These are phyloP conservation scores for Alosa sapidissima DNA, from an alignment of 2,797 vertebrate species.

Conservation along the genomic window DNA sequence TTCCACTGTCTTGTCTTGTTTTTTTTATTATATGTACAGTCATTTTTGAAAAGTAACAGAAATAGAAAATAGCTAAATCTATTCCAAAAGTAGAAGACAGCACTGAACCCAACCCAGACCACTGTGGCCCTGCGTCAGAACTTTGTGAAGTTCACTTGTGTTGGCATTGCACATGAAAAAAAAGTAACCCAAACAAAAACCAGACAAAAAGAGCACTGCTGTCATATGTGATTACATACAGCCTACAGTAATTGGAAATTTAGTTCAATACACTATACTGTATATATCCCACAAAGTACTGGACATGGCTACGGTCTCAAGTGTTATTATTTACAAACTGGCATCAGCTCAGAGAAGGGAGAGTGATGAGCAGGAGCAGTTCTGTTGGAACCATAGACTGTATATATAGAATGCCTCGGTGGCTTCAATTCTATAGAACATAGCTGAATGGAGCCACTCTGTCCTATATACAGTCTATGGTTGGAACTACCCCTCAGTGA, in stretches of 20 bases:
- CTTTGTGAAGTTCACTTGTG: constrained; percentile 18
- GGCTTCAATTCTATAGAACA: too few relatives aligned
- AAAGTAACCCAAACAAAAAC: background rate
- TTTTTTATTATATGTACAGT: constrained; percentile 71
- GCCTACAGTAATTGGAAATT: constrained; percentile 31
- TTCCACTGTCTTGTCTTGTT: constrained; percentile 58
- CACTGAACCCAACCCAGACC: constrained; percentile 53
- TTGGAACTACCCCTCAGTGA: background rate
- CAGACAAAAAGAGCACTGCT: background rate
- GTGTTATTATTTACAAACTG: constrained; percentile 20
- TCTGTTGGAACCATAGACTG: background rate
- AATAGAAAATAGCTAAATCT: constrained; percentile 67
- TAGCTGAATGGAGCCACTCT: too few relatives aligned
- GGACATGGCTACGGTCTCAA: constrained; percentile 37
- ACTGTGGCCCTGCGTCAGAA: constrained; percentile 39
- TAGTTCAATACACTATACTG: constrained; percentile 35
- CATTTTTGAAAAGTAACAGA: constrained; percentile 64
- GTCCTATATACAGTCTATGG: too few relatives aligned
- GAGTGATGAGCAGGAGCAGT: background rate
- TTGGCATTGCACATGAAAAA: background rate
- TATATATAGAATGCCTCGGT: too few relatives aligned
- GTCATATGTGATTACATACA: constrained; percentile 29
- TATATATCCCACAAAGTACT: constrained; percentile 34
- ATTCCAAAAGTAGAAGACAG: constrained; percentile 57
- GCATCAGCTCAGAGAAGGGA: background rate